Evolutionary conservation across 92 coral and sea anemone species (phyloP).

Genomic region (Diadumene lineata): DNA sequence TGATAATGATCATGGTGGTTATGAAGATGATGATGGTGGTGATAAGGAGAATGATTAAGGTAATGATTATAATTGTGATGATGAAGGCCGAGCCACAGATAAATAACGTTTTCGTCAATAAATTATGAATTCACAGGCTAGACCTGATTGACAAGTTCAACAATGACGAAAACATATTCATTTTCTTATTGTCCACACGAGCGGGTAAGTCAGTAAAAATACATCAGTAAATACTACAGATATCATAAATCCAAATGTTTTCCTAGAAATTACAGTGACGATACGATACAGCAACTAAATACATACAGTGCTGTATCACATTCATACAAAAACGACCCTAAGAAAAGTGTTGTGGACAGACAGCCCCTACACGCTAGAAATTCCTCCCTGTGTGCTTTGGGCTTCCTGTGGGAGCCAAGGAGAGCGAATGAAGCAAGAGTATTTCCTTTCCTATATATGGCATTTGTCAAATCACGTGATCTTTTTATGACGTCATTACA

Average conservation of each 20-base stretch:
- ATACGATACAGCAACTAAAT: too few species aligned
- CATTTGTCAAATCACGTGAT: conserved; percentile 7
- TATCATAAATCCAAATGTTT: too few species aligned
- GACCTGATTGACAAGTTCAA: conserved; percentile 82
- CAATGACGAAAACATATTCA: conserved; percentile 70
- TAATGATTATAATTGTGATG: not conserved
- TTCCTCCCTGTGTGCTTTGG: too few species aligned
- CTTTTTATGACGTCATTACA: not conserved
- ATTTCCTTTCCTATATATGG: too few species aligned
- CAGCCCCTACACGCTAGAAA: too few species aligned
- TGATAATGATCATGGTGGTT: not conserved
- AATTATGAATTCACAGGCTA: conserved; percentile 61
- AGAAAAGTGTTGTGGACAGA: too few species aligned
- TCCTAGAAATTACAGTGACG: too few species aligned
- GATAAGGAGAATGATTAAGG: not conserved
- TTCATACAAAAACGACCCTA: too few species aligned
- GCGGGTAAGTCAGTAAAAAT: conserved; percentile 63
- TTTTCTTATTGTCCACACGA: conserved; percentile 91
- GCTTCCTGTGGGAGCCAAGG: too few species aligned
- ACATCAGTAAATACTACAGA: too few species aligned
- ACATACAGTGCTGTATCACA: too few species aligned
- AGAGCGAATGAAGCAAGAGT: too few species aligned
- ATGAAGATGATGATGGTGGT: not conserved
- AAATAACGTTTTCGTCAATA: not conserved
- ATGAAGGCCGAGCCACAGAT: not conserved